These are phyloP conservation scores for Scaptomyza flava DNA, from an alignment of 2,888 invertebrate genomes.

Conservation along the genomic window DNA sequence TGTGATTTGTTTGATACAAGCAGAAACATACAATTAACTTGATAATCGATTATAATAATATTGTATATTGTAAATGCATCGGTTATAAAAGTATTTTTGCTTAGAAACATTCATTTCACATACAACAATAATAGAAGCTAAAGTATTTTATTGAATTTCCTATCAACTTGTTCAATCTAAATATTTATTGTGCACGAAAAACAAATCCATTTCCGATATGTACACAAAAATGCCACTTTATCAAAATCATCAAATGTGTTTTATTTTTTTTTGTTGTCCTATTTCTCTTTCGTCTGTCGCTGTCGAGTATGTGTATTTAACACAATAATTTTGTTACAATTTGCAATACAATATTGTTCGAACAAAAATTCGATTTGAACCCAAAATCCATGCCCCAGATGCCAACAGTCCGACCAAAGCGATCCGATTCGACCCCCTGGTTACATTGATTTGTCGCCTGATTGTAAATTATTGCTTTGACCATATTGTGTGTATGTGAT, in stretches of 20 bases:
- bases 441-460: slow-evolving; percentile 64
- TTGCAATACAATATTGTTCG: slow-evolving; percentile 54
- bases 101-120: no score
- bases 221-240: slow-evolving; percentile 29
- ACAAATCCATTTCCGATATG: slow-evolving; percentile 5
- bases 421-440: slow-evolving; percentile 10
- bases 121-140: no score
- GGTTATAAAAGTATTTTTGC: no score
- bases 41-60: no score
- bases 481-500: slow-evolving; percentile 37
- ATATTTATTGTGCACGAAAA: background rate
- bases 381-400: slow-evolving; percentile 4
- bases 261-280: background rate
- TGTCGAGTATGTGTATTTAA: slow-evolving; percentile 46
- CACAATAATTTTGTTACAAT: slow-evolving; percentile 61
- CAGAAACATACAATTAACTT: background rate
- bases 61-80: no score
- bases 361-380: slow-evolving; percentile 16
- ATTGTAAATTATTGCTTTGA: slow-evolving; percentile 68
- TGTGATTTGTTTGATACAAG: background rate
- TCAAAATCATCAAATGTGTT: slow-evolving; percentile 13
- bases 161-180: background rate
- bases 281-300: slow-evolving; percentile 6
- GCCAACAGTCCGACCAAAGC: background rate
- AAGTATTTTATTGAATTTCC: background rate